Base-by-base conservation (phyloP, 2,797 vertebrate genomes). In the Mastacembelus armatus region DNA sequence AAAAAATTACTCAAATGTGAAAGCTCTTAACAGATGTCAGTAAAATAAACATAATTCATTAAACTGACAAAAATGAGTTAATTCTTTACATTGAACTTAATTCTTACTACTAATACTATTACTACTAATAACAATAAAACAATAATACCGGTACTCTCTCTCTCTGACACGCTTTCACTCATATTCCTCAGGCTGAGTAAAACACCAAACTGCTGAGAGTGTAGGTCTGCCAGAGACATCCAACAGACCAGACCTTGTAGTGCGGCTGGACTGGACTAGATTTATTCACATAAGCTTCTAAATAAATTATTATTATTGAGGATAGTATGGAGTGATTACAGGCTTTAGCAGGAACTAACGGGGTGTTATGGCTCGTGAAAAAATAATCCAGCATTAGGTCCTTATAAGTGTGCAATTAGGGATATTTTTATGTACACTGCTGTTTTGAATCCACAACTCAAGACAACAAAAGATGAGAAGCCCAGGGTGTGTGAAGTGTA, bases 61-160 rank as follows among this genome's bases (percentile, higher is more conserved):
- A 9, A 39, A 24, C 29, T 35, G 60, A 66, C 35, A 50, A 70
- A 62, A 69, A 55, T n/a, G 29, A 66, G 21, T 32, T 4, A 61
- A 73, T 39, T 51, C 77, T 78, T 71, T 67, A 78, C 84, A 83
- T 75, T 80, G 42, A 71, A 73, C 78, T 73, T 63, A 67, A 62
- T 54, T 82, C 27, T 36, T n/a, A n/a, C n/a, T n/a, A n/a, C n/a
- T n/a, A n/a, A n/a, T n/a, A n/a, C n/a, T n/a, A n/a, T n/a, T n/a
- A n/a, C n/a, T n/a, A n/a, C n/a, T n/a, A n/a, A n/a, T n/a, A n/a
- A n/a, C n/a, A n/a, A n/a, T n/a, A n/a, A n/a, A n/a, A n/a, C n/a
- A n/a, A n/a, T n/a, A n/a, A 45, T 45, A 50, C 57, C 47, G 56
- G 67, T 40, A 33, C 33, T 43, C 58, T 42, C 18, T 48, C 40